These are phyloP conservation scores for Grammomys surdaster DNA, from an alignment of 2,113 vertebrate genomes.

Conservation along the genomic window DNA sequence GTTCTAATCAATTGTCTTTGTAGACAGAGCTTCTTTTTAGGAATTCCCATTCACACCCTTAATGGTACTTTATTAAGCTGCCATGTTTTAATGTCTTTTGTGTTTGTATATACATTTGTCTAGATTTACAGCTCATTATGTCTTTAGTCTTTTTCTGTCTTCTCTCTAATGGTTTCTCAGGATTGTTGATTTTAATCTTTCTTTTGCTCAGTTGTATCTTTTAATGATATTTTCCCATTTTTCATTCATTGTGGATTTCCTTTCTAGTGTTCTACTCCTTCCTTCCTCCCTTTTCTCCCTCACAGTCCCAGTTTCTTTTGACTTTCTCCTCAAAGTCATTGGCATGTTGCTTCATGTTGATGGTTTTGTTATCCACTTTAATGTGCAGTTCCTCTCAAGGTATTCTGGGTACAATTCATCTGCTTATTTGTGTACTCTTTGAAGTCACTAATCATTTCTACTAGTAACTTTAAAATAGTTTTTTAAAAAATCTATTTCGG, in stretches of 20 bases:
- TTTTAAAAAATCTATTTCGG: background rate
- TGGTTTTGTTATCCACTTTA: background rate
- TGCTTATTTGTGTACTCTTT: background rate
- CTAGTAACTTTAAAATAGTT: background rate
- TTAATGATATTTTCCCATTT: background rate
- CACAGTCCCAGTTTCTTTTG: background rate
- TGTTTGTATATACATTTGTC: background rate
- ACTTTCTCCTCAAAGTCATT: background rate
- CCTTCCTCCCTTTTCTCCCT: background rate
- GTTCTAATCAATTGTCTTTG: background rate
- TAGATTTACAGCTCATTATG: background rate
- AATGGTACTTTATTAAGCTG: background rate
- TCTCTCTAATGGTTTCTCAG: background rate
- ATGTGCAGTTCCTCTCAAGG: too few species aligned
- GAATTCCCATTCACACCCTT: background rate
- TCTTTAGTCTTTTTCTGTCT: background rate
- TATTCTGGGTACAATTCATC: background rate
- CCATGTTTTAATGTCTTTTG: background rate
- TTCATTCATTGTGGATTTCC: background rate
- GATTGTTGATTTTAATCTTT: background rate
- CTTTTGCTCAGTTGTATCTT: background rate
- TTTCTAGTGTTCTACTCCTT: background rate
- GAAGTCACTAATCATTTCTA: background rate
- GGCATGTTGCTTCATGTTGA: background rate
- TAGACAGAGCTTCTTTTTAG: background rate